A percentile compares a stretch with the other conserved stretches of the same genome.
Evolutionary conservation across 2,797 vertebrate genomes (phyloP).

Genomic region (Xerus rutilus): DNA sequence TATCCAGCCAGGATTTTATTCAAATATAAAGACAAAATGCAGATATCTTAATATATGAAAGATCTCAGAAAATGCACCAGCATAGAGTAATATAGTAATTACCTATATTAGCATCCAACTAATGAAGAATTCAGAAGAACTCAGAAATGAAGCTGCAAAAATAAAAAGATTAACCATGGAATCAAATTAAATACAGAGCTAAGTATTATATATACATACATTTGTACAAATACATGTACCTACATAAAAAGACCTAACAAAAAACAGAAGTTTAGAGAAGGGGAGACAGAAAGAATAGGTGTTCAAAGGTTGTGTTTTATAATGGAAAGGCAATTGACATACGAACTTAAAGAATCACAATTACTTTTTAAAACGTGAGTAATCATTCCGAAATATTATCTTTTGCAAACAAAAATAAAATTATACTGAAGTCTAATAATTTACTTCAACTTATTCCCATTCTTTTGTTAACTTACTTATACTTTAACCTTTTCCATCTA

Average conservation of each 20-base stretch:
- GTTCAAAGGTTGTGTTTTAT: neutral
- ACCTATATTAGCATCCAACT: neutral
- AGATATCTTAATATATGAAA: neutral
- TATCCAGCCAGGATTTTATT: neutral
- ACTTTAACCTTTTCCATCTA: neutral
- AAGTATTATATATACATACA: neutral
- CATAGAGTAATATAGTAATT: neutral
- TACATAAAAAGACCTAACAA: neutral
- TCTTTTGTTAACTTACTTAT: constrained; percentile 9
- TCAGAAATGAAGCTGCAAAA: neutral
- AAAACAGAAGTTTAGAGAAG: neutral
- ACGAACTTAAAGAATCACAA: neutral
- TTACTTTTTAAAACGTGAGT: neutral
- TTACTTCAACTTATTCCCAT: neutral
- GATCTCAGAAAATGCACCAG: neutral
- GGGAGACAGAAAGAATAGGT: neutral
- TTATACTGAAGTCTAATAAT: neutral
- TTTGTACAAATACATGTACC: neutral
- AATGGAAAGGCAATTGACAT: neutral
- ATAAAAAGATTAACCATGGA: neutral
- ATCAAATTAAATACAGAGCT: neutral
- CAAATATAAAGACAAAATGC: neutral
- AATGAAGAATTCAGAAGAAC: neutral
- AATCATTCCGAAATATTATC: neutral
- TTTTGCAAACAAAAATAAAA: neutral